Base-by-base conservation (phyloP, 2,797 vertebrate species). In the Pipistrellus pipistrellus region DNA sequence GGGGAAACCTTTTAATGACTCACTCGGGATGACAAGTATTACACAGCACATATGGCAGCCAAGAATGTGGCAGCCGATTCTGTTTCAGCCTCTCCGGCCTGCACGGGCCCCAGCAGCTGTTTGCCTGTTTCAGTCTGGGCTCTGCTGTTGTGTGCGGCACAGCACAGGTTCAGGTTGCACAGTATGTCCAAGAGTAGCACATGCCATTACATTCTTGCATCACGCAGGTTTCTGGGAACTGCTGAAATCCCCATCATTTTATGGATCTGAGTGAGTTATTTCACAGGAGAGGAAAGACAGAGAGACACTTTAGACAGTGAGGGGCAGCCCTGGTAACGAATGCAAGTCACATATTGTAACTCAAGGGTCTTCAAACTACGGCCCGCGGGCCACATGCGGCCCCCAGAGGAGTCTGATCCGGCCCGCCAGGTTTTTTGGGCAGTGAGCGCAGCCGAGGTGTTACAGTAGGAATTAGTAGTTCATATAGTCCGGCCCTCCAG, bases 11-110 rank as follows among this genome's bases (percentile, higher is more conserved):
- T 98, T 98, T 98, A 98, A 98, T 98, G 99, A 99, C 98, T 98
- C 98, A 98, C 98, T 98, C 98, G 98, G 99, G 98, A 99, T 99
- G 98, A 99, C 98, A 99, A 99, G 98, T 98, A 98, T 98, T 98
- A 98, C 98, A 98, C 98, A 98, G 99, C 98, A 98, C 99, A 98
- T 98, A 98, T 97, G 98, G 98, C 98, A 97, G 98, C 96, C 92
- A 98, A 98, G 99, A 98, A 99, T 99, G 98, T 99, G 99, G 98
- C 98, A 98, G 98, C 85, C 78, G 51, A 91, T 96, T 94, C 96
- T 97, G 97, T 97, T 97, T 91, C 97, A 20, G 64, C n/a, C 64
- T 68, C 64, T 32, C 64, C 4, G 15, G 64, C n/a, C 64, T 32
- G 64, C 64, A 32, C 64, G 1, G 8, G 64, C 93, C 85, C 97